A percentile compares a stretch with the other conserved stretches of the same genome.
phyloP scores from a whole-genome alignment of 2,113 vertebrate genomes.

The Perca schrenkii region DNA sequence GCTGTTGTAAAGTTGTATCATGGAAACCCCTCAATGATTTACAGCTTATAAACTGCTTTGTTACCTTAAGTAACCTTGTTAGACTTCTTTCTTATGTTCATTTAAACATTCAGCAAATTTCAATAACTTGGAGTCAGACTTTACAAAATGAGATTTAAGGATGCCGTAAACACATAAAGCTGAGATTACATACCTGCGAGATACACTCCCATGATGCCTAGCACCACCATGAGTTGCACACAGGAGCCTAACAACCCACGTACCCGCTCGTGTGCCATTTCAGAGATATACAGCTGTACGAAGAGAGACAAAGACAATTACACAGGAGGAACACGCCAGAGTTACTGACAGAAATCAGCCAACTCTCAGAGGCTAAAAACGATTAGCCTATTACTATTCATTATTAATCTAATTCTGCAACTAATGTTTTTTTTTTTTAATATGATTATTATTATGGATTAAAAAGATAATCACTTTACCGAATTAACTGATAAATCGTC shows the following conservation, averaged over 20 bases:
- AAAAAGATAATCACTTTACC: background rate
- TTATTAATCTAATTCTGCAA: no score
- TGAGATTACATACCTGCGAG: conserved; percentile 84
- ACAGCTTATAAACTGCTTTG: background rate
- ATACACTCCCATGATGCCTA: conserved; percentile 93
- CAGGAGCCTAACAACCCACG: conserved; percentile 92
- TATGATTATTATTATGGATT: background rate
- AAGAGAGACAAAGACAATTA: background rate
- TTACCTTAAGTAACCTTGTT: background rate
- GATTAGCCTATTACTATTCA: no score
- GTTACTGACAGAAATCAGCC: background rate
- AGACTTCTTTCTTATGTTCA: background rate
- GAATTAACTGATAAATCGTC: background rate
- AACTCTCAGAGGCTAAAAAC: background rate
- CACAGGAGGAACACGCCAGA: background rate
- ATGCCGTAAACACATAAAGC: background rate
- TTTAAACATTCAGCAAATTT: background rate
- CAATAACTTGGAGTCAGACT: background rate
- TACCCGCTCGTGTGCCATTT: conserved; percentile 90
- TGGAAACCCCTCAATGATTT: background rate
- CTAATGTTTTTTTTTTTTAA: background rate
- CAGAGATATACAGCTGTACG: conserved; percentile 92
- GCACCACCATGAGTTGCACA: conserved; percentile 96
- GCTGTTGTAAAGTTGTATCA: background rate
- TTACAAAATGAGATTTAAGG: background rate